Evolutionary conservation across 2,113 vertebrate species (phyloP).

Genomic region (Vidua macroura): DNA sequence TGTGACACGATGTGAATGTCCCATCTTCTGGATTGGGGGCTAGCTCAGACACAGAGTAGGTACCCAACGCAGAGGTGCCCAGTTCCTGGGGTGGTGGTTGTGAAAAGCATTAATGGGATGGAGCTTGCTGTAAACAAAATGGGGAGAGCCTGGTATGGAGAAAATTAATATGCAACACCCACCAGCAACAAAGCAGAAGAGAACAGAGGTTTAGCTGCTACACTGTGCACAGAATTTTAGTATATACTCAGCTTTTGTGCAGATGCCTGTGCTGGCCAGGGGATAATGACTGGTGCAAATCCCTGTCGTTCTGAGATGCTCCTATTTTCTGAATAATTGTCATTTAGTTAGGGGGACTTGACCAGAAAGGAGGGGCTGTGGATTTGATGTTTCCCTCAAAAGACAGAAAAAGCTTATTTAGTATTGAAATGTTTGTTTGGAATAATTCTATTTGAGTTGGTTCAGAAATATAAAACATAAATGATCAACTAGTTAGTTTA

Average conservation of each 20-base stretch:
- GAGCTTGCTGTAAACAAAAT: neutral
- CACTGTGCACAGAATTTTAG: neutral
- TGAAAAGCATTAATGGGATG: neutral
- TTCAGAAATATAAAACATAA: neutral
- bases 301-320: neutral
- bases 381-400: neutral
- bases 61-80: fast-evolving
- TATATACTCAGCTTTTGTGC: neutral
- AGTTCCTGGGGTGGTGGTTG: neutral
- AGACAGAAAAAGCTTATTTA: neutral
- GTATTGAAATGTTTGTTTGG: neutral
- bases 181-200: neutral
- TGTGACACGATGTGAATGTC: neutral
- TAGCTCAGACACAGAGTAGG: neutral
- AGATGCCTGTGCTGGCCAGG: neutral
- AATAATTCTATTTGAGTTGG: neutral
- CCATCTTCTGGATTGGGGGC: neutral
- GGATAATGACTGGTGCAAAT: neutral
- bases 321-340: neutral
- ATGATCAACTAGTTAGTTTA: neutral
- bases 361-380: neutral
- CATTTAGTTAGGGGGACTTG: neutral
- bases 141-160: neutral
- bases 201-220: neutral
- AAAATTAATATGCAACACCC: neutral